Evolutionary conservation across 2,797 vertebrate genomes (phyloP), one percentile per base, ranked within the genome.

Genomic region (Ciconia nigra): DNA sequence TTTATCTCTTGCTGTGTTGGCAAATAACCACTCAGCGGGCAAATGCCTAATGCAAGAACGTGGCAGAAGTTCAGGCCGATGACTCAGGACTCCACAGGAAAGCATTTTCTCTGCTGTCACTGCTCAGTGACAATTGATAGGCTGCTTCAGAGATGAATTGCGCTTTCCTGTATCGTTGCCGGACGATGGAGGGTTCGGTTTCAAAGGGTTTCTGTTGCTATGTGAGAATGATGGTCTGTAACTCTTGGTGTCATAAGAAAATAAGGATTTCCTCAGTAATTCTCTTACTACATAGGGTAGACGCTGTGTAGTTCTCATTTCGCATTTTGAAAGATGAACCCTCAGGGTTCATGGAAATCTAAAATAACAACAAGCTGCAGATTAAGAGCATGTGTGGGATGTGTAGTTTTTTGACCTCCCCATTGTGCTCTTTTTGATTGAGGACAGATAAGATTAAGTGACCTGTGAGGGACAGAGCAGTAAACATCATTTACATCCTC

Each of bases 1-100:
- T 90, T 96, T 93, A 33, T 94, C 84, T 96, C 87, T 83, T 4
- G 18, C 80, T 72, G 67, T 2, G 90, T 72, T 93, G 54, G 17
- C 82, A 95, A 96, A 97, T 92, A 71, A 87, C 72, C 2, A 29
- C 91, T 93, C 85, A 93, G 89, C 69, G 84, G 93, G 83, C 78
- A 85, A 92, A 73, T 70, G 83, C 61, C 87, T 89, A 73, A 96
- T 93, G 89, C 82, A 93, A n/a, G 67, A 89, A 77, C 2, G 49
- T 28, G 88, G 46, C 57, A 96, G 71, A 97, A 94, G 51, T 96
- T 96, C 52, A 72, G 69, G 47, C 72, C 1, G 7, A 63, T 97
- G 89, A 95, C 70, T 96, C 79, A 80, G 59, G 87, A 39, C 89
- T 82, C 90, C 9, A 4, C 87, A 86, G 95, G 93, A 92, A 81